A percentile compares a stretch with the other conserved stretches of the same genome.
Evolutionary conservation across 1,140 invertebrate species (phyloP).

Genomic region (Atopsyche davidsoni): DNA sequence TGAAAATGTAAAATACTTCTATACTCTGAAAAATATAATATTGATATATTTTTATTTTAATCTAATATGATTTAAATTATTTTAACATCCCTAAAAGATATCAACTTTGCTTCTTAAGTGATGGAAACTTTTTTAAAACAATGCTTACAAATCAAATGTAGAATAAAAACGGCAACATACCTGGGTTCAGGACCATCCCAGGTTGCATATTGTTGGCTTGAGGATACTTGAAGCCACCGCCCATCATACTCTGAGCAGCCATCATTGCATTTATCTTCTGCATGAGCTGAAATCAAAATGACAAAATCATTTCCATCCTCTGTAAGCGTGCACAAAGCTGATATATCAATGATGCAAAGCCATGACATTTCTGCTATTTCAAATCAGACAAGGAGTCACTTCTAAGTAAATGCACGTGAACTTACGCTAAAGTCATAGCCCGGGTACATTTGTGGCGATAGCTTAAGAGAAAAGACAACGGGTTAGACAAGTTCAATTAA

Average conservation of each 20-base stretch:
- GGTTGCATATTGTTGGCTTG: conserved; percentile 13
- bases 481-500: no score
- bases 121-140: no score
- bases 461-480: conserved; percentile 26
- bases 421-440: conserved; percentile 50
- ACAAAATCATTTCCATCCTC: not conserved
- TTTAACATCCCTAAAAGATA: no score
- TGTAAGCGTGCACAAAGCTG: not conserved
- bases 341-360: not conserved
- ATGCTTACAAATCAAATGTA: no score
- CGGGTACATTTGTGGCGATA: conserved; percentile 42
- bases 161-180: no score
- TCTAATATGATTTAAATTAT: no score
- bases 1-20: no score
- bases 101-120: no score
- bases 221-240: conserved; percentile 40
- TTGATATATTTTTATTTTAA: no score
- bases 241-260: conserved; percentile 40
- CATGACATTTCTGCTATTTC: conserved; percentile 2
- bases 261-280: conserved; percentile 44
- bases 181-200: conserved; percentile 14
- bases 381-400: conserved; percentile 2
- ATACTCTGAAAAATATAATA: no score
- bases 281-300: conserved; percentile 36
- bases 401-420: no score